phyloP scores from a whole-genome alignment of 2,797 vertebrate species.

The Sandelia bainsii region DNA sequence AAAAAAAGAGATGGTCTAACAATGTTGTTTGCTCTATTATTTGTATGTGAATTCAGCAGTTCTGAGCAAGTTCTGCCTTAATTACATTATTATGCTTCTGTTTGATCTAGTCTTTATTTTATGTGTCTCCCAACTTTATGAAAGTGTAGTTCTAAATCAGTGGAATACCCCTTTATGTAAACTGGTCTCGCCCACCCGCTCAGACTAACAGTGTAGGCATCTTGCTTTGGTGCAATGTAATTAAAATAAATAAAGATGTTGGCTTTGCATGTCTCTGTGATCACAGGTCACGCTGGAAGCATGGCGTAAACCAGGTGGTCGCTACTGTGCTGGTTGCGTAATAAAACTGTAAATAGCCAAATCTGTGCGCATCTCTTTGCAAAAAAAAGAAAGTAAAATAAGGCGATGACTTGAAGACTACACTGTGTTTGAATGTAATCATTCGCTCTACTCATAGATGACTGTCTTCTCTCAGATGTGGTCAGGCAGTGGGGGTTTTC shows the following conservation, averaged over 20 bases:
- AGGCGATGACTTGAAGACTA: background rate
- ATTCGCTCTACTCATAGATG: too few species aligned
- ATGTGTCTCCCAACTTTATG: background rate
- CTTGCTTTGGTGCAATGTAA: background rate
- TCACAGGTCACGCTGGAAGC: background rate
- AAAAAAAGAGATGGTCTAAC: too few species aligned
- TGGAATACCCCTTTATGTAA: background rate
- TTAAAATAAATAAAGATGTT: too few species aligned
- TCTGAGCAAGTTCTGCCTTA: too few species aligned
- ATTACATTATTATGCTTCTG: background rate
- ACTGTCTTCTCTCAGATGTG: slow-evolving; percentile 3
- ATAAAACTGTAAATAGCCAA: slow-evolving; percentile 3
- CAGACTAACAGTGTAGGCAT: background rate
- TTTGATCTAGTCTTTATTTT: background rate
- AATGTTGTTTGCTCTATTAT: too few species aligned
- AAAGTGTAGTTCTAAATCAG: background rate
- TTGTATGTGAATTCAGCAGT: too few species aligned
- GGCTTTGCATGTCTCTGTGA: background rate
- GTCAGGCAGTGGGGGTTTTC: background rate
- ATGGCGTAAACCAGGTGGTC: background rate
- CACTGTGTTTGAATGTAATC: rapidly evolving
- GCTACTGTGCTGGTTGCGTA: slow-evolving; percentile 21
- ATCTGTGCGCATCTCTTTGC: background rate
- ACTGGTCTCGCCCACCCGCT: background rate
- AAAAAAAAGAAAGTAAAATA: background rate